These are phyloP conservation scores for Zophobas morio DNA, from an alignment of 1,140 invertebrate genomes.

Conservation along the genomic window DNA sequence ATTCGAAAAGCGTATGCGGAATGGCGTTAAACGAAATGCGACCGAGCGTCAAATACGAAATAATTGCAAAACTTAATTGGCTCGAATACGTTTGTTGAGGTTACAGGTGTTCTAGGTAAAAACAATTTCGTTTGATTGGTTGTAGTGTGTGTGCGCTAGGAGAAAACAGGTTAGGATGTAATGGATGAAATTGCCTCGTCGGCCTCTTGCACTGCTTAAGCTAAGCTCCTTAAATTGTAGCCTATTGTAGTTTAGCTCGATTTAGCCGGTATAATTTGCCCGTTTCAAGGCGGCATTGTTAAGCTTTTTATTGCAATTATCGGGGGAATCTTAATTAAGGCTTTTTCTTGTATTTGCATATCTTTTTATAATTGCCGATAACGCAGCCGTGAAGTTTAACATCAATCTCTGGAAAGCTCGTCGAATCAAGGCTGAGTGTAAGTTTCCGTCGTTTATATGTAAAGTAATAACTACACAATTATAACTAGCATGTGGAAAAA, in stretches of 20 bases:
- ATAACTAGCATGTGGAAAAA: no score
- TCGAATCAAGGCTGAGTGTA: no score
- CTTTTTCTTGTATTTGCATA: slow-evolving; percentile 51
- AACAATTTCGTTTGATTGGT: background rate
- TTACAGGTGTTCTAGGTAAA: background rate
- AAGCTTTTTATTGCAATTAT: slow-evolving; percentile 50
- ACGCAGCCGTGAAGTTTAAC: slow-evolving; percentile 5
- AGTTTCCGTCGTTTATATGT: no score
- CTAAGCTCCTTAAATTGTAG: slow-evolving; percentile 41
- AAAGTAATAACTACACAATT: no score
- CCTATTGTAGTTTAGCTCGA: slow-evolving; percentile 44
- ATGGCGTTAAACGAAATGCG: slow-evolving; percentile 16
- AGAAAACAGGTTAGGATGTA: slow-evolving; percentile 8
- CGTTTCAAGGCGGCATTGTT: slow-evolving; percentile 45
- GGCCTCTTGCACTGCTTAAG: slow-evolving; percentile 31
- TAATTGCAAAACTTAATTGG: slow-evolving; percentile 14
- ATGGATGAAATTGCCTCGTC: slow-evolving; percentile 20
- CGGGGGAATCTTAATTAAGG: slow-evolving; percentile 51
- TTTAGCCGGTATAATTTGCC: slow-evolving; percentile 39
- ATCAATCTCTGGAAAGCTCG: no score
- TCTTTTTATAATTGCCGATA: slow-evolving; percentile 48
- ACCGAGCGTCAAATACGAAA: slow-evolving; percentile 5
- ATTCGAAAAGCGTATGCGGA: slow-evolving; percentile 26
- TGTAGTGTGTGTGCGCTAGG: background rate
- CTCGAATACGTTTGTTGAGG: background rate